These are phyloP conservation scores for Campoplex capitator DNA, from an alignment of 2,888 invertebrate species.

Conservation along the genomic window DNA sequence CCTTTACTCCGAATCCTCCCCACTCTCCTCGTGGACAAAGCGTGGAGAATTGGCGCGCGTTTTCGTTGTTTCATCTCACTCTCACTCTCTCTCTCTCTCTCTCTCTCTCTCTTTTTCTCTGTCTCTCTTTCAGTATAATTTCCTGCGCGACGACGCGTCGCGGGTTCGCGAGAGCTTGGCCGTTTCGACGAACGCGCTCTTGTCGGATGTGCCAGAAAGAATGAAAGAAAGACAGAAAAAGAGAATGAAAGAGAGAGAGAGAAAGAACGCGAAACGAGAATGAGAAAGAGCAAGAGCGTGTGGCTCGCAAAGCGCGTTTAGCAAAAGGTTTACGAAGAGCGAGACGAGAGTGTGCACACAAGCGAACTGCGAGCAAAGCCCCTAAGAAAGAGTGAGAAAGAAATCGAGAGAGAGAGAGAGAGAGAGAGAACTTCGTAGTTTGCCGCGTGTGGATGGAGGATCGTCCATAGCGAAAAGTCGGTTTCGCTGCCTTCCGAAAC, in stretches of 20 bases:
- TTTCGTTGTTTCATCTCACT: not conserved
- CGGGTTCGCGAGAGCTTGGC: slow-evolving; percentile 28
- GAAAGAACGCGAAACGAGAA: not conserved
- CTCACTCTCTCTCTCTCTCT: slow-evolving; percentile 1
- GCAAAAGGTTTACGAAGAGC: slow-evolving; percentile 20
- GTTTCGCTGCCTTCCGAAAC: slow-evolving; percentile 64
- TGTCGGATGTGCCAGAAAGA: slow-evolving; percentile 32
- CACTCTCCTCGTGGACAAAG: not conserved
- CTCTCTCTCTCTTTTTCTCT: not conserved
- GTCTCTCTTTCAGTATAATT: slow-evolving; percentile 38
- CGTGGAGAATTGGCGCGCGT: slow-evolving; percentile 24
- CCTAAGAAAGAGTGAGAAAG: slow-evolving; percentile 21
- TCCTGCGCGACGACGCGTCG: slow-evolving; percentile 63
- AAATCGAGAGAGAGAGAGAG: slow-evolving; percentile 18
- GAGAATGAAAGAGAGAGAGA: not conserved
- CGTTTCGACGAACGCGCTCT: slow-evolving; percentile 57
- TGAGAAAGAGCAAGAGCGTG: not conserved
- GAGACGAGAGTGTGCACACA: slow-evolving; percentile 15
- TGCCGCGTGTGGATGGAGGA: slow-evolving; percentile 33
- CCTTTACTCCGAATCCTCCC: slow-evolving; percentile 25
- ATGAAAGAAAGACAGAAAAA: not conserved
- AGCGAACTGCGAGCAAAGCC: slow-evolving; percentile 28
- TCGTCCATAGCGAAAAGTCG: slow-evolving; percentile 53
- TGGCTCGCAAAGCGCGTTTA: slow-evolving; percentile 32
- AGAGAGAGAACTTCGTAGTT: slow-evolving; percentile 24